Conservation (phyloP, 2,797 vertebrate genomes). For the Holocentrus rufus region DNA sequence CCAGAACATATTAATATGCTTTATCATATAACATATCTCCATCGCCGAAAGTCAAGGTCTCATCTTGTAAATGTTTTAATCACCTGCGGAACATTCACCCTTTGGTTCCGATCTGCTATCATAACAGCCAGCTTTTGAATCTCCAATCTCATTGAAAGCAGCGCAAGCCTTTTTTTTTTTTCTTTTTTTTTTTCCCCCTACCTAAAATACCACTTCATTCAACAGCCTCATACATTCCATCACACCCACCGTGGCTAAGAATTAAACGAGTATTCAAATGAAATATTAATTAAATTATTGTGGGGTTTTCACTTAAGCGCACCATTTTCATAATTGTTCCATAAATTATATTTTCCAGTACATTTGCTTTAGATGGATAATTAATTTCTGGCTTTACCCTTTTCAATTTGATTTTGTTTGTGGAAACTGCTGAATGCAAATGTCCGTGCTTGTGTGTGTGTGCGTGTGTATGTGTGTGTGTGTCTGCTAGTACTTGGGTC, state of each 20-base stretch:
- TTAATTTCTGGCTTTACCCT: constrained; percentile 94
- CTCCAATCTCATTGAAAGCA: constrained; percentile 73
- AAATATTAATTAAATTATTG: constrained; percentile 94
- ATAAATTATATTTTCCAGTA: constrained; percentile 99
- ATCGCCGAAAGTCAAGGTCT: constrained; percentile 72
- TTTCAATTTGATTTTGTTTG: constrained; percentile 89
- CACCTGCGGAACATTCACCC: constrained; percentile 63
- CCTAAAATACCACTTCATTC: constrained; percentile 71
- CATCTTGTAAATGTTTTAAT: constrained; percentile 79
- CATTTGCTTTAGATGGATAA: constrained; percentile 96
- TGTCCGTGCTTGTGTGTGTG: constrained; percentile 55
- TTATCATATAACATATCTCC: constrained; percentile 65
- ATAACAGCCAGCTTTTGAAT: constrained; percentile 58
- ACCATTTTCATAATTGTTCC: constrained; percentile 89
- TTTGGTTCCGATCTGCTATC: constrained; percentile 55
- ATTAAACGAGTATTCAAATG: constrained; percentile 90
- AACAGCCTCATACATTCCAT: constrained; percentile 64
- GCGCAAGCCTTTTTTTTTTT: constrained; percentile 29
- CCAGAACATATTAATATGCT: constrained; percentile 62
- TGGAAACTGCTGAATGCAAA: constrained; percentile 74
- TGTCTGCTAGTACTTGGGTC: too few relatives aligned
- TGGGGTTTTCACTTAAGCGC: constrained; percentile 91
- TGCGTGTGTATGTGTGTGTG: constrained; percentile 52
- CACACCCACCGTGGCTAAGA: constrained; percentile 65
- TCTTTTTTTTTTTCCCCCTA: constrained; percentile 34